Evolutionary conservation across 2,888 invertebrate genomes (phyloP), one percentile per base, ranked within the genome.

Genomic region (Sarcophaga rosellei): DNA sequence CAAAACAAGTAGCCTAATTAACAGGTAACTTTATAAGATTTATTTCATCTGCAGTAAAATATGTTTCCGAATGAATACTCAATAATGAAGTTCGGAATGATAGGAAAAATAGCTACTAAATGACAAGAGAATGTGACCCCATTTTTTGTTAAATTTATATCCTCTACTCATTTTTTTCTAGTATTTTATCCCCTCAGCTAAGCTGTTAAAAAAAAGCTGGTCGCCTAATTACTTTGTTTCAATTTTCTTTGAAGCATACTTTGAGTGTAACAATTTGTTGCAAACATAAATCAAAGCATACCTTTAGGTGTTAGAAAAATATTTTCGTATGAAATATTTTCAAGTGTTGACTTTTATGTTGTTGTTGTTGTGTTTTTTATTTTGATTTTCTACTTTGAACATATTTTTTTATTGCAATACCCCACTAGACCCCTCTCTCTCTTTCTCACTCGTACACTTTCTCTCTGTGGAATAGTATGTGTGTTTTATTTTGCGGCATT

Each of bases 231-330:
- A 35, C 35, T 35, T 35, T 35, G 4, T 62, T 74, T 59, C n/a
- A 59, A 21, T 70, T 59, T 69, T 53, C 45, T 47, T 21, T 59
- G 21, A 70, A 80, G 65, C 53, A 75, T 84, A 61, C 75, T 75
- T 80, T 79, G 65, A 53, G 65, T 69, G 45, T 80, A 70, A 70
- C 68, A 80, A 53, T 65, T 65, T 74, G 68, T 53, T 53, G 59
- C 53, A 53, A 53, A 44, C 59, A 84, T 84, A 75, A 82, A 76
- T 76, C 75, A 86, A 80, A 82, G 82, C 85, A 86, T 86, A 86
- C 70, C 78, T 86, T 82, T 75, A 86, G 85, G 82, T 80, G 85
- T 82, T 79, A 57, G 44, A 72, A 82, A 75, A 79, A 75, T 23
- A 65, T 84, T 21, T 57, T 84, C 2, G 25, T 53, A 73, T 4